phyloP scores from a whole-genome alignment of 2,888 invertebrate genomes.

The Thumatha senex region DNA sequence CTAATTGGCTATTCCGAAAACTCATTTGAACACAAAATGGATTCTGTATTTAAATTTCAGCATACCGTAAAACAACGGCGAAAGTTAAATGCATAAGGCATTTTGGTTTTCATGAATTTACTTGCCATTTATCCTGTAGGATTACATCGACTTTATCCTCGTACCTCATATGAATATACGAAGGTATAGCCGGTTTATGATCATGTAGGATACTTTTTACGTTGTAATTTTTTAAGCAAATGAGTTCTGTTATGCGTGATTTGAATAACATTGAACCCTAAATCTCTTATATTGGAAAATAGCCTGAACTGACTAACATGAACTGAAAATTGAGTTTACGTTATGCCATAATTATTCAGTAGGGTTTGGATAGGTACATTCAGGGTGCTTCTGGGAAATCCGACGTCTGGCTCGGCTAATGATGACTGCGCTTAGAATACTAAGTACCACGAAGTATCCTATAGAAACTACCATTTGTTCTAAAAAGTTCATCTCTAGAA shows the following conservation, averaged over 20 bases:
- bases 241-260: slow-evolving; percentile 15
- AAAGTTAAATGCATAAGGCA: slow-evolving; percentile 75
- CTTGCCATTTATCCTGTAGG: slow-evolving; percentile 40
- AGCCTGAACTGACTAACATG: slow-evolving; percentile 17
- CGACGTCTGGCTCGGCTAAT: slow-evolving; percentile 75
- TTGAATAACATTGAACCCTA: slow-evolving; percentile 13
- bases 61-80: slow-evolving; percentile 78
- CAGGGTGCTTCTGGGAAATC: slow-evolving; percentile 70
- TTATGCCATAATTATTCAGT: slow-evolving; percentile 72
- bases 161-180: slow-evolving; percentile 10
- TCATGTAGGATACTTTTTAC: neutral
- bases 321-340: slow-evolving; percentile 53
- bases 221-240: slow-evolving; percentile 9
- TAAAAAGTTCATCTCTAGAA: slow-evolving; percentile 8
- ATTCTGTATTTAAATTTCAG: slow-evolving; percentile 82
- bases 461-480: slow-evolving; percentile 32
- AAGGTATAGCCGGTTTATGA: neutral
- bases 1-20: slow-evolving; percentile 83
- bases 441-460: slow-evolving; percentile 49
- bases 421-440: slow-evolving; percentile 73
- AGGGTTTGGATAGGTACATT: slow-evolving; percentile 53
- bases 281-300: slow-evolving; percentile 30
- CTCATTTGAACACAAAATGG: slow-evolving; percentile 84
- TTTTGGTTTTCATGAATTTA: slow-evolving; percentile 58
- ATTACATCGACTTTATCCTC: slow-evolving; percentile 25